Base-by-base conservation (phyloP, 2,888 invertebrate species). In the Brassicogethes aeneus region DNA sequence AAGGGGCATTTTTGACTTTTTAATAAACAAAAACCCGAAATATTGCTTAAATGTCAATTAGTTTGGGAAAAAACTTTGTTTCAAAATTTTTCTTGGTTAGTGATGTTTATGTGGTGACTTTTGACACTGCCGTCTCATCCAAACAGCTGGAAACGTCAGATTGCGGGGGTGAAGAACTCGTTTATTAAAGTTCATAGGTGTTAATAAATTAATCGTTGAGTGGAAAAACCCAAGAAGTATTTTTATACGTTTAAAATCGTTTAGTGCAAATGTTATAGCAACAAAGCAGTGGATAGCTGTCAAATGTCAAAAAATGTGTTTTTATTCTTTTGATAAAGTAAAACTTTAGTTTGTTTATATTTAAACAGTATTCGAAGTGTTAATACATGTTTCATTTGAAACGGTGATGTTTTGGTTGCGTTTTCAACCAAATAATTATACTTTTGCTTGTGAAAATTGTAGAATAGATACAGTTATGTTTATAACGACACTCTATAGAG, bases 281-380 rank as follows among this genome's bases (percentile, higher is more conserved):
- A n/a, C n/a, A n/a, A n/a, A n/a, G n/a, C n/a, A n/a, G n/a, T n/a
- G n/a, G n/a, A n/a, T n/a, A n/a, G n/a, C 41, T 43, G 43, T 43
- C 40, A 43, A 40, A 37, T 39, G 43, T 43, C 43, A 43, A 43
- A 43, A 23, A 34, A 40, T 43, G 40, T 40, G 34, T 43, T 36
- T 36, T 40, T 40, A 36, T 33, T 17, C 17, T 42, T 23, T 7
- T 10, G 5, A 5, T 7, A 10, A 7, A 10, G 23, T 7, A 23
- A 23, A 23, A 5, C 23, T 23, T 23, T 7, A 23, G 10, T 23
- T 23, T 23, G 23, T 23, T 23, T 23, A 23, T 23, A 23, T 5
- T 23, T 23, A 10, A n/a, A n/a, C n/a, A n/a, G n/a, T n/a, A 23
- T 23, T 23, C 23, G 10, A 23, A 7, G 10, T n/a, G n/a, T n/a